phyloP scores from a whole-genome alignment of 2,113 vertebrate species.

The Mobula hypostoma region DNA sequence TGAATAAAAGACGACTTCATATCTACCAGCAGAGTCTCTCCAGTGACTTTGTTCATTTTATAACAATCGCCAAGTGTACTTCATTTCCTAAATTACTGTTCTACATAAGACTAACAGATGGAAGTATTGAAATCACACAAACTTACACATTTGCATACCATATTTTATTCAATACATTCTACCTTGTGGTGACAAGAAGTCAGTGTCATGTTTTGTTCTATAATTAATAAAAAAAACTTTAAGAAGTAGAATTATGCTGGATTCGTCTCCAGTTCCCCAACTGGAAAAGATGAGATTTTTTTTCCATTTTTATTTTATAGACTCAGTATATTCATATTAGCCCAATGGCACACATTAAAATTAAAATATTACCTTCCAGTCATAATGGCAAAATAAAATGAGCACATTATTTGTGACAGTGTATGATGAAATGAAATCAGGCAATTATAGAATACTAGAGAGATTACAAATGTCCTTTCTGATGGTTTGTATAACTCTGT shows the following conservation, averaged over 20 bases:
- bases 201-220: background rate
- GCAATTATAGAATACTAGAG: background rate
- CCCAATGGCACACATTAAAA: background rate
- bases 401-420: background rate
- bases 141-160: background rate
- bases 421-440: background rate
- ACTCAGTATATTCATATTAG: background rate
- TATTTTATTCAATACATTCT: background rate
- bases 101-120: background rate
- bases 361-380: background rate
- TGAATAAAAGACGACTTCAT: no score
- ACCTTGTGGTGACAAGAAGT: background rate
- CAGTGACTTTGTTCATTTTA: no score
- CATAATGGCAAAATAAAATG: background rate
- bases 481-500: background rate
- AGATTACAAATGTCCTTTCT: background rate
- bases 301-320: background rate
- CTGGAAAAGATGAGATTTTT: background rate
- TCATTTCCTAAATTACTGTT: background rate
- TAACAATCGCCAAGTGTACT: background rate
- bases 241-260: background rate
- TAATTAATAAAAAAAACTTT: background rate
- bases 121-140: background rate
- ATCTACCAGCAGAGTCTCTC: no score
- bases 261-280: background rate